Conservation (phyloP, 2,888 invertebrate genomes). For the Tiphia femorata region DNA sequence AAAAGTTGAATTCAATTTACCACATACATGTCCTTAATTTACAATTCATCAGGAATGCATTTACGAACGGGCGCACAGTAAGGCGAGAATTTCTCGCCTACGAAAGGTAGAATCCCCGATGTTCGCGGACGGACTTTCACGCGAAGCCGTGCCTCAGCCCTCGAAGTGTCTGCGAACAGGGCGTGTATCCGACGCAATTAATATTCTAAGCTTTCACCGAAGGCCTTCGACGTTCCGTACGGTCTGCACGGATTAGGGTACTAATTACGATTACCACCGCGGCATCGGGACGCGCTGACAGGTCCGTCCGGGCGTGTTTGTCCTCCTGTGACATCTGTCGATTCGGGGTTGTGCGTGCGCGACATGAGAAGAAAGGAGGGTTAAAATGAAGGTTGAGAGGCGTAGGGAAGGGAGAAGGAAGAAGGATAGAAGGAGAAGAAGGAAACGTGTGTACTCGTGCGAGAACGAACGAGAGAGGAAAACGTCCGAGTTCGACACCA, state of each 20-base stretch:
- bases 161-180: no score
- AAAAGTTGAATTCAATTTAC: no score
- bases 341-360: slow-evolving; percentile 39
- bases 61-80: no score
- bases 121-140: no score
- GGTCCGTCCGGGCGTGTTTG: slow-evolving; percentile 50
- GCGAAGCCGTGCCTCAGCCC: no score
- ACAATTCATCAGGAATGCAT: no score
- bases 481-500: no score
- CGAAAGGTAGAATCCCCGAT: no score
- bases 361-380: slow-evolving; percentile 35
- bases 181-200: slow-evolving; percentile 14
- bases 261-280: slow-evolving; percentile 49
- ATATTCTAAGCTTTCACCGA: slow-evolving; percentile 28
- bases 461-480: not conserved
- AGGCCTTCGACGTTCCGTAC: slow-evolving; percentile 16
- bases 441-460: not conserved
- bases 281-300: slow-evolving; percentile 47
- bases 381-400: slow-evolving; percentile 1
- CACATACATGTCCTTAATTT: no score
- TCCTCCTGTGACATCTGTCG: slow-evolving; percentile 59
- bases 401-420: not conserved
- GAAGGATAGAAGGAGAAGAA: not conserved
- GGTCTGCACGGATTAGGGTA: slow-evolving; percentile 39
- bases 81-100: no score